Percentiles rank a stretch among this genome's conserved stretches.
phyloP scores from a whole-genome alignment of 92 coral and sea anemone species.

The Epizoanthus scotinus region DNA sequence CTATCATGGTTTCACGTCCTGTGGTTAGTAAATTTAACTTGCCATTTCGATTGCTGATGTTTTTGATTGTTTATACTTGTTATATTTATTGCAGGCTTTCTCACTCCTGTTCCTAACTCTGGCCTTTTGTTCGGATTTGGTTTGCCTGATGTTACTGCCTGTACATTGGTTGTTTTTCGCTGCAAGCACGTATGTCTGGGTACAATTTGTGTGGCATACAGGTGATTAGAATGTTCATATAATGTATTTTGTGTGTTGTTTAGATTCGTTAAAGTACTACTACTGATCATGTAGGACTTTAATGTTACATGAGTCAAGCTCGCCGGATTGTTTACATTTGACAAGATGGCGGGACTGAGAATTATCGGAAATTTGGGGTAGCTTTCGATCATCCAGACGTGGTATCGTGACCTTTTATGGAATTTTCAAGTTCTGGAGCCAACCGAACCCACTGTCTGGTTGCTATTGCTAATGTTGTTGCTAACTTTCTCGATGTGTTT shows the following conservation, averaged over 20 bases:
- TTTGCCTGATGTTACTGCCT: slow-evolving; percentile 90
- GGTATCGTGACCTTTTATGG: slow-evolving; percentile 30
- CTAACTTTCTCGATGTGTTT: background rate
- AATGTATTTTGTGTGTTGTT: background rate
- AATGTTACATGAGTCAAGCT: slow-evolving; percentile 27
- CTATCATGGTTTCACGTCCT: slow-evolving; percentile 28
- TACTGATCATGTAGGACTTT: slow-evolving; percentile 28
- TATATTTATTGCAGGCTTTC: slow-evolving; percentile 71
- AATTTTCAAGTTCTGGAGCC: background rate
- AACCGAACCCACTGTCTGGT: slow-evolving; percentile 1
- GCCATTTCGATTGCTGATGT: slow-evolving; percentile 10
- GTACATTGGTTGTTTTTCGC: slow-evolving; percentile 99
- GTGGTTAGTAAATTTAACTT: slow-evolving; percentile 44
- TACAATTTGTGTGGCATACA: slow-evolving; percentile 99
- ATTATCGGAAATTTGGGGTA: background rate
- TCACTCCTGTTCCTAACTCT: slow-evolving; percentile 90
- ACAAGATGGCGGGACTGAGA: slow-evolving; percentile 39
- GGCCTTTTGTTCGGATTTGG: slow-evolving; percentile 95
- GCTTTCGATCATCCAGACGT: slow-evolving; percentile 27
- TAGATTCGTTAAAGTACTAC: slow-evolving; percentile 3
- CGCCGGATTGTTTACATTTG: slow-evolving; percentile 36
- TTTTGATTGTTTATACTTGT: slow-evolving; percentile 17
- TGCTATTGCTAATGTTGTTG: slow-evolving; percentile 7
- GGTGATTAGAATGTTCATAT: slow-evolving; percentile 51
- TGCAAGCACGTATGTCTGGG: slow-evolving; percentile 99